Conservation (phyloP, 2,797 vertebrate species). For the Cetoscarus ocellatus region DNA sequence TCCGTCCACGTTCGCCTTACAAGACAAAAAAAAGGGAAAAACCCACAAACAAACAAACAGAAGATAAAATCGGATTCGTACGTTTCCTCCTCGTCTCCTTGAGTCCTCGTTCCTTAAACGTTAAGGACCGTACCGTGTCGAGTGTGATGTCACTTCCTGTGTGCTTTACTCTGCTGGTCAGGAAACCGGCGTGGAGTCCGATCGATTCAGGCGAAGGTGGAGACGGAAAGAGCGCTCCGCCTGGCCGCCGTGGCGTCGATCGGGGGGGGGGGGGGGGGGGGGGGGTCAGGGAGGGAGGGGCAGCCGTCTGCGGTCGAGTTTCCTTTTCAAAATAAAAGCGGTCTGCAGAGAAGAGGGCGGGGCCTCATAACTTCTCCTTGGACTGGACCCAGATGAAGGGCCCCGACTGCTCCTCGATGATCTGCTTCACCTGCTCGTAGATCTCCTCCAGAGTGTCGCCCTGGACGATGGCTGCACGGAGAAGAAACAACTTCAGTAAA, state of each 20-base stretch:
- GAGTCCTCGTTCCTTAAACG: constrained; percentile 88
- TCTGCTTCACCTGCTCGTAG: constrained; percentile 96
- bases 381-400: constrained; percentile 96
- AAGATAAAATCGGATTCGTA: constrained; percentile 80
- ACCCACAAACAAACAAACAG: constrained; percentile 59
- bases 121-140: constrained; percentile 92
- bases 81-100: constrained; percentile 68
- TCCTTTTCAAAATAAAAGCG: constrained; percentile 34
- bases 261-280: neutral
- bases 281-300: constrained; percentile 21
- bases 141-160: constrained; percentile 67
- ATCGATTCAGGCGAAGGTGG: neutral
- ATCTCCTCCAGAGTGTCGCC: constrained; percentile 98
- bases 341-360: constrained; percentile 2
- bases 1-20: constrained; percentile 65
- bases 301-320: constrained; percentile 51
- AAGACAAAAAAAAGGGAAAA: constrained; percentile 66
- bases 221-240: neutral
- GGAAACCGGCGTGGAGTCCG: constrained; percentile 34
- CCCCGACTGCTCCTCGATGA: constrained; percentile 97
- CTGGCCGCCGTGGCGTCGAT: neutral
- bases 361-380: constrained; percentile 96
- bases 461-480: constrained; percentile 90
- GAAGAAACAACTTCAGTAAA: neutral
- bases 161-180: constrained; percentile 81